Conservation (phyloP, 2,888 invertebrate species). For the Spatulosminthurus flaviceps region DNA sequence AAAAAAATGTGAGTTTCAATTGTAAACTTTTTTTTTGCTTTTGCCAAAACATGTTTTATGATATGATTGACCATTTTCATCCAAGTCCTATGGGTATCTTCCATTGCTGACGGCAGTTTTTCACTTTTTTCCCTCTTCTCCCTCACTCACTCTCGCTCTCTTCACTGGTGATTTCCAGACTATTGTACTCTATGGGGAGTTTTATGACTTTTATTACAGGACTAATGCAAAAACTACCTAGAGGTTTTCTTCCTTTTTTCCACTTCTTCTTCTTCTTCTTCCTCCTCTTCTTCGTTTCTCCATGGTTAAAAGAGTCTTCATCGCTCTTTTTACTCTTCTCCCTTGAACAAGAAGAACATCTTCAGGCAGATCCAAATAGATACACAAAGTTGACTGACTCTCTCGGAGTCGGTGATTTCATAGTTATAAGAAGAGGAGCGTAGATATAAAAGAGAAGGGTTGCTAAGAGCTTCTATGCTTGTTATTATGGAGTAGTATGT, state of each 20-base stretch:
- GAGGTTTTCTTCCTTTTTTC: constrained; percentile 20
- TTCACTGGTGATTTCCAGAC: constrained; percentile 49
- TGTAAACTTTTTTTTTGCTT: constrained; percentile 31
- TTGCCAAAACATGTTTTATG: constrained; percentile 48
- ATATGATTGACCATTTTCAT: constrained; percentile 50
- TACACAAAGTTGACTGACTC: constrained; percentile 16
- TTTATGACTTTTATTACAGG: constrained; percentile 49
- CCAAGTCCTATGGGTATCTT: constrained; percentile 30
- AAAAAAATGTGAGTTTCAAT: constrained; percentile 24
- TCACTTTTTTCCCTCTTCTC: constrained; percentile 32
- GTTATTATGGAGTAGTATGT: too few species aligned
- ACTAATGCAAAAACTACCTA: constrained; percentile 44
- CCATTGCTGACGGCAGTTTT: constrained; percentile 34
- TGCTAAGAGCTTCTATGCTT: too few species aligned
- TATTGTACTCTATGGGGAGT: constrained; percentile 50
- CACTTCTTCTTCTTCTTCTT: background rate
- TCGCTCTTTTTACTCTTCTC: background rate
- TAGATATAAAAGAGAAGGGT: too few species aligned
- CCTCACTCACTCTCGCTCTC: constrained; percentile 11
- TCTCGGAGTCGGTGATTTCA: background rate
- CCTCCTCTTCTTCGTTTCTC: background rate
- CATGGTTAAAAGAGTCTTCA: background rate
- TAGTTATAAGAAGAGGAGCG: background rate
- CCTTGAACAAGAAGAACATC: background rate
- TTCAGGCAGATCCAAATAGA: constrained; percentile 18